Evolutionary conservation across 1,140 invertebrate genomes (phyloP), one percentile per base, ranked within the genome.

Genomic region (Calephelis nemesis): DNA sequence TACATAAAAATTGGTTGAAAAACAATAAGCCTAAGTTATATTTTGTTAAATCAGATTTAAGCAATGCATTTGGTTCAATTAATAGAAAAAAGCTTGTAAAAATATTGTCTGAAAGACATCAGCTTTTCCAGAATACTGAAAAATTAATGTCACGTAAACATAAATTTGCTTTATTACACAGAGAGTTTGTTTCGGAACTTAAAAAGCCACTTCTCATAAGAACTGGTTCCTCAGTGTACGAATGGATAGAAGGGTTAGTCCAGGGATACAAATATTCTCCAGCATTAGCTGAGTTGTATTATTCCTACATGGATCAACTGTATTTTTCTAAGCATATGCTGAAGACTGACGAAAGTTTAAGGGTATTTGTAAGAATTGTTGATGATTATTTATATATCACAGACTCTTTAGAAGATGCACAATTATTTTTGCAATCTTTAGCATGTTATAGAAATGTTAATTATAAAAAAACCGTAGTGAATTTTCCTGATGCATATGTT

Each of bases 181-280:
- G 82, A 76, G 85, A 90, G 68, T 65, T 92, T 30, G 65, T 88
- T 19, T 42, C 72, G 15, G 90, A 92, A 70, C 68, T 92, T 12
- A 79, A 72, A 7, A 89, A 84, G 49, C 86, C 89, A 7, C 68
- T 92, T 5, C 68, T 92, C 11, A 80, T 92, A 47, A 76, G 87
- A 39, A 75, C 75, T 30, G 92, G 92, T 11, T 91, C 91, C 45
- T 86, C 89, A 49, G 72, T 88, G 50, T 92, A 84, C 76, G 75
- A 87, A 74, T 92, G 92, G 92, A 90, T 81, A 42, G 70, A 84
- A 74, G 92, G 91, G 39, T 74, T 92, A 13, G 86, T 92, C 1
- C 92, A 92, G 74, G 92, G 91, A 8, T 91, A 92, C 65, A 87
- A 87, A 74, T 92, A 88, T 75, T 92, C 92, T 8, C 91, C 92